Evolutionary conservation across 2,797 vertebrate species (phyloP).

Genomic region (Columba guinea): DNA sequence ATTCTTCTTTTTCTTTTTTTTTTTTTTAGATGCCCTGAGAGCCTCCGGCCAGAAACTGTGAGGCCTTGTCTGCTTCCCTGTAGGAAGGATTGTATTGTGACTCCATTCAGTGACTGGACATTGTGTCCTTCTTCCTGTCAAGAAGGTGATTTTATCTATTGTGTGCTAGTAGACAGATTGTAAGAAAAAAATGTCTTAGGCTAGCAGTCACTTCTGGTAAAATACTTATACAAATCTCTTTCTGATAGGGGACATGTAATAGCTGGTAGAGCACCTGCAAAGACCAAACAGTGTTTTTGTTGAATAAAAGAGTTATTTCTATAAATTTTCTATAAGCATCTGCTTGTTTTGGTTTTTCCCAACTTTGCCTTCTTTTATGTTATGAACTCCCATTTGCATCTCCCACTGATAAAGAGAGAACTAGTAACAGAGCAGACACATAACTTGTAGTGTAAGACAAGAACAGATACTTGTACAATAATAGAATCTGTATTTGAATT

Average conservation of each 20-base stretch:
- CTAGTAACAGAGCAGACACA: neutral
- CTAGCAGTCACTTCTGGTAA: neutral
- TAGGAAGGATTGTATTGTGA: conserved; percentile 92
- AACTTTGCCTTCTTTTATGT: neutral
- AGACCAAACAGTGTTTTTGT: neutral
- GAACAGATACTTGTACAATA: neutral
- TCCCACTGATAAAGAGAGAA: neutral
- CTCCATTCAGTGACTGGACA: conserved; percentile 94
- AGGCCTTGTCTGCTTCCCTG: conserved; percentile 91
- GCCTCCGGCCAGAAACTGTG: conserved; percentile 90
- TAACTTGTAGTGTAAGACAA: neutral
- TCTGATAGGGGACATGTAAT: neutral
- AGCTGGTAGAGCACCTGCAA: neutral
- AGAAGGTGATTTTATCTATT: conserved; percentile 80
- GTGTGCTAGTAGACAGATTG: neutral
- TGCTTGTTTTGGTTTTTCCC: neutral
- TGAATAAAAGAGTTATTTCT: neutral
- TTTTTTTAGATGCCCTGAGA: conserved; percentile 89
- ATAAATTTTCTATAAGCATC: neutral
- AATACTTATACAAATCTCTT: neutral
- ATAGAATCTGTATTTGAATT: neutral
- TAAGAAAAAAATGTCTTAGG: neutral
- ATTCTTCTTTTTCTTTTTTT: neutral
- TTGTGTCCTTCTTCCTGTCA: conserved; percentile 86
- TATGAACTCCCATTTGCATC: neutral